These are phyloP conservation scores for Zaprionus taronus DNA, from an alignment of 1,140 invertebrate species.

Conservation along the genomic window DNA sequence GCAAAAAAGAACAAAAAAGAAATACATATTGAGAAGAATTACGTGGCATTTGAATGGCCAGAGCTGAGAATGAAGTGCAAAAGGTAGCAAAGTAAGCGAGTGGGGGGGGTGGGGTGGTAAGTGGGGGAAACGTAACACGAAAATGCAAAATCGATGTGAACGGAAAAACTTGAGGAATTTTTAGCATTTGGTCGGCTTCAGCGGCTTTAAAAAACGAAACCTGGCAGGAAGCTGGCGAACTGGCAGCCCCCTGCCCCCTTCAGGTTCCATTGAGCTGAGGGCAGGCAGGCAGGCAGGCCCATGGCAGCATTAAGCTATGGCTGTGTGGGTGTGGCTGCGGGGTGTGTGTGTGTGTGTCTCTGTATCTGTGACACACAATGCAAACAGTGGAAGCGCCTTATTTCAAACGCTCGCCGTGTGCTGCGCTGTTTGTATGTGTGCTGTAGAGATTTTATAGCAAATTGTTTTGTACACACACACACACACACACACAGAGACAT, in stretches of 20 bases:
- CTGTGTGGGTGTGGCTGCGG: no score
- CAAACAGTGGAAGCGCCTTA: conserved; percentile 60
- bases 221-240: conserved; percentile 26
- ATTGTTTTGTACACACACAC: conserved; percentile 52
- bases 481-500: neutral
- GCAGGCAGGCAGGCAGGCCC: conserved; percentile 22
- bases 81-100: neutral
- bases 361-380: conserved; percentile 60
- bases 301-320: conserved; percentile 8
- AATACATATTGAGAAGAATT: conserved; percentile 38
- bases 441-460: conserved; percentile 53
- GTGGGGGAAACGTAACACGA: conserved; percentile 35
- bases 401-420: conserved; percentile 51
- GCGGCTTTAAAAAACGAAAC: conserved; percentile 57
- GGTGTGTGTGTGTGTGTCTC: neutral
- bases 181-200: conserved; percentile 39
- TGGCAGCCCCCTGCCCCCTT: neutral
- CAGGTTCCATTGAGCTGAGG: neutral
- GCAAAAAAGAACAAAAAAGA: conserved; percentile 16
- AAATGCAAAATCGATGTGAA: conserved; percentile 72
- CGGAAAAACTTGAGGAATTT: conserved; percentile 42
- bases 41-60: conserved; percentile 24
- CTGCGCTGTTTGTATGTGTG: conserved; percentile 2
- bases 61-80: neutral
- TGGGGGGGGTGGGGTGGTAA: conserved; percentile 12